These are phyloP conservation scores for Takifugu flavidus DNA, from an alignment of 2,113 vertebrate species.

Conservation along the genomic window DNA sequence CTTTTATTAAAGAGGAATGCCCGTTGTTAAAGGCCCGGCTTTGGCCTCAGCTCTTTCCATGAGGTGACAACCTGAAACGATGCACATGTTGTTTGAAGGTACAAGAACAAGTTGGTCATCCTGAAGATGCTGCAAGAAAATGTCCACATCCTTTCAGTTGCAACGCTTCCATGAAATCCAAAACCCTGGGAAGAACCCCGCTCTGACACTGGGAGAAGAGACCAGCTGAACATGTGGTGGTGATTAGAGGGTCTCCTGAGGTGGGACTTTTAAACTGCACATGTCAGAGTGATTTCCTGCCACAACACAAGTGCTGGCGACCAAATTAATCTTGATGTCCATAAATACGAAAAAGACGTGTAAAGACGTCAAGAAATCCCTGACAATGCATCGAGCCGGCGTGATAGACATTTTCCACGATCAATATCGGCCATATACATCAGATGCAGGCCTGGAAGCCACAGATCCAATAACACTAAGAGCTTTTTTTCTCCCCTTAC, in stretches of 20 bases:
- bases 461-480: constrained; percentile 85
- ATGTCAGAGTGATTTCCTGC: constrained; percentile 59
- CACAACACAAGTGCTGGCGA: constrained; percentile 42
- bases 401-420: constrained; percentile 53
- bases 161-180: neutral
- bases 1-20: neutral
- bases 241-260: constrained; percentile 29
- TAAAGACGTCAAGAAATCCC: constrained; percentile 65
- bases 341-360: constrained; percentile 62
- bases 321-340: constrained; percentile 46
- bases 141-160: neutral
- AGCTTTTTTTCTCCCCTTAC: constrained; percentile 45
- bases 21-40: no score
- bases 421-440: constrained; percentile 64
- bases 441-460: constrained; percentile 57
- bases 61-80: neutral
- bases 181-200: constrained; percentile 8
- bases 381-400: constrained; percentile 44
- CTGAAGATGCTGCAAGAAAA: constrained; percentile 1
- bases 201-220: constrained; percentile 5
- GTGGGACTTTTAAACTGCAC: constrained; percentile 35
- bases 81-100: neutral
- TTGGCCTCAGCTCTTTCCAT: no score
- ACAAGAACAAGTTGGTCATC: neutral
- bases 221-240: constrained; percentile 22